A percentile compares a stretch with the other conserved stretches of the same genome.
Evolutionary conservation across 2,888 invertebrate species (phyloP).

Genomic region (Drosophila paramelanica): DNA sequence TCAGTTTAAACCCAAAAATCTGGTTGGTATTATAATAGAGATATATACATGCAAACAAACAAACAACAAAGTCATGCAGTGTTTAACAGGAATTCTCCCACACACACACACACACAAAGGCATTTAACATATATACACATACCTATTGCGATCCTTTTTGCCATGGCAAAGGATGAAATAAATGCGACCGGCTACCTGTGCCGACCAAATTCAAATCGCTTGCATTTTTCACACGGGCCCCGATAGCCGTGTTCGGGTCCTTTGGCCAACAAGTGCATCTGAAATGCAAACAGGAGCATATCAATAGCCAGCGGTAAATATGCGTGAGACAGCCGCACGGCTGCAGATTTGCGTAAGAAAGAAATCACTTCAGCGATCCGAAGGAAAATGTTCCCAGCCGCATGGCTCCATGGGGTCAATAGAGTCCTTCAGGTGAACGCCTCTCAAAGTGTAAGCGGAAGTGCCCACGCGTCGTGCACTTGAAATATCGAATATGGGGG

Average conservation of each 20-base stretch:
- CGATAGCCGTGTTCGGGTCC: constrained; percentile 24
- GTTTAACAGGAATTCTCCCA: constrained; percentile 75
- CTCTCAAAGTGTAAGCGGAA: constrained; percentile 55
- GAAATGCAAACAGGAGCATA: constrained; percentile 25
- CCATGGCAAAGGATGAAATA: constrained; percentile 63
- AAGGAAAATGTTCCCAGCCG: constrained; percentile 22
- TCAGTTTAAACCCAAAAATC: constrained; percentile 31
- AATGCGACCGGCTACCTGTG: constrained; percentile 63
- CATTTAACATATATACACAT: constrained; percentile 55
- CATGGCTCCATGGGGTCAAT: constrained; percentile 30
- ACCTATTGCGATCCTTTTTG: constrained; percentile 65
- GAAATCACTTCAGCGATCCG: constrained; percentile 33
- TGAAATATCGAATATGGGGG: constrained; percentile 18
- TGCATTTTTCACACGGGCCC: constrained; percentile 77
- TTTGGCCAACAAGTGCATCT: constrained; percentile 73
- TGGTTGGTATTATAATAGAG: constrained; percentile 57
- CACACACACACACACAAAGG: constrained; percentile 43
- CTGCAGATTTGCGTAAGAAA: constrained; percentile 61
- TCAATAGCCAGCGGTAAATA: constrained; percentile 50
- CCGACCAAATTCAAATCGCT: constrained; percentile 67
- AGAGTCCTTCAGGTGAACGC: constrained; percentile 38
- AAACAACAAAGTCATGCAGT: constrained; percentile 76
- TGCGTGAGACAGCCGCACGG: constrained; percentile 67
- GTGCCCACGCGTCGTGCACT: constrained; percentile 62
- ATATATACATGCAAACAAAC: constrained; percentile 60